phyloP scores from a whole-genome alignment of 2,888 invertebrate genomes.

The Bursaphelenchus okinawaensis region DNA sequence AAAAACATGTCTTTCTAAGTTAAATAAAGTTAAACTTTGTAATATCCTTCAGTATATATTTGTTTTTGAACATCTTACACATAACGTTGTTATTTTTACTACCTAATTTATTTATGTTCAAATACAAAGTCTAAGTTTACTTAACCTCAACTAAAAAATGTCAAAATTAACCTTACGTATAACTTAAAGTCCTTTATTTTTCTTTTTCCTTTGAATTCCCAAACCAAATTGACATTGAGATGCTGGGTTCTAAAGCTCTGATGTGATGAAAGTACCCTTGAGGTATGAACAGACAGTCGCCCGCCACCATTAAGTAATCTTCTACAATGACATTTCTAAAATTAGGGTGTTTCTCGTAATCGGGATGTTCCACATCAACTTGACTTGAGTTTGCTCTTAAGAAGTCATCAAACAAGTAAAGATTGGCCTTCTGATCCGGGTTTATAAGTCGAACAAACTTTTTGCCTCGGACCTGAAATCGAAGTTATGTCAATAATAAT shows the following conservation, averaged over 20 bases:
- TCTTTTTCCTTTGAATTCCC: conserved; percentile 10
- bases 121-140: too few species aligned
- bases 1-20: too few species aligned
- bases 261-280: conserved; percentile 96
- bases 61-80: too few species aligned
- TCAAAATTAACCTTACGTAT: too few species aligned
- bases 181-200: neutral
- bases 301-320: conserved; percentile 66
- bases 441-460: conserved; percentile 82
- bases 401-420: conserved; percentile 75
- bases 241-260: conserved; percentile 66
- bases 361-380: conserved; percentile 72
- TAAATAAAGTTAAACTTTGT: too few species aligned
- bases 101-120: too few species aligned
- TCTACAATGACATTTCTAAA: conserved; percentile 60
- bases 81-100: too few species aligned
- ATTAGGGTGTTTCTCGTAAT: conserved; percentile 71
- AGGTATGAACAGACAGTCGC: conserved; percentile 89
- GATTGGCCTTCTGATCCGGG: conserved; percentile 66
- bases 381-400: conserved; percentile 82
- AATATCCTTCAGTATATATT: too few species aligned
- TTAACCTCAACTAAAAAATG: too few species aligned
- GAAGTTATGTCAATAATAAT: too few species aligned
- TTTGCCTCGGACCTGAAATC: conserved; percentile 66
- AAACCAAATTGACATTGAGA: conserved; percentile 34